phyloP scores from a whole-genome alignment of 2,797 vertebrate species.

The Austrolebias charrua region DNA sequence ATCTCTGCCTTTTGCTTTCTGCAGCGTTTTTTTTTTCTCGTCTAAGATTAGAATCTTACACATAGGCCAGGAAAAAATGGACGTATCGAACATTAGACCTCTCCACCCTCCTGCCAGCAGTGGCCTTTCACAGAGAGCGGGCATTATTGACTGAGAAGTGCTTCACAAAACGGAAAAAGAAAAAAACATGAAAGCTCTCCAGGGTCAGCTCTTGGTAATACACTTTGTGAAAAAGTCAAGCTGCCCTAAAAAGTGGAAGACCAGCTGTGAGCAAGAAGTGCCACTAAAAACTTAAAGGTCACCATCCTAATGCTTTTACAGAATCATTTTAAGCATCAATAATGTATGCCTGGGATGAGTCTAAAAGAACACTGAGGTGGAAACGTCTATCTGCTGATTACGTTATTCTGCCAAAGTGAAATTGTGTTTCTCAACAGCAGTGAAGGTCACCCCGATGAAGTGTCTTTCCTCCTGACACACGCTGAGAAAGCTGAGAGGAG shows the following conservation, averaged over 20 bases:
- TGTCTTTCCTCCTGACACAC: constrained; percentile 5
- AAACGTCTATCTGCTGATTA: constrained; percentile 4
- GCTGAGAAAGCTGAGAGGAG: constrained; percentile 12
- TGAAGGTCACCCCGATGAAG: constrained; percentile 24
- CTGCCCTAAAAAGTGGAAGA: constrained; percentile 40
- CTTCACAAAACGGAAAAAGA: constrained; percentile 34
- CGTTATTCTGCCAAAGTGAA: constrained; percentile 10
- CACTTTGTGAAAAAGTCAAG: constrained; percentile 37
- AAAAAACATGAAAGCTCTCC: constrained; percentile 42
- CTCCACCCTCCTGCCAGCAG: constrained; percentile 21
- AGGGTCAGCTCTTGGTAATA: constrained; percentile 30
- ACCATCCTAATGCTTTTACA: constrained; percentile 38
- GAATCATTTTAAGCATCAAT: constrained; percentile 43
- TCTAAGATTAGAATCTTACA: not conserved
- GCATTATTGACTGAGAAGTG: constrained; percentile 60
- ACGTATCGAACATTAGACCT: constrained; percentile 3
- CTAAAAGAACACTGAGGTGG: constrained; percentile 9
- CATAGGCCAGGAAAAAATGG: constrained; percentile 8
- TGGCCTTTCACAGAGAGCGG: constrained; percentile 49
- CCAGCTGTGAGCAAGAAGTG: constrained; percentile 51
- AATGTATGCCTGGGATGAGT: constrained; percentile 21
- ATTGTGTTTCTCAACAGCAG: constrained; percentile 1
- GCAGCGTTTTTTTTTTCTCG: not conserved
- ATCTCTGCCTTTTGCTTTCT: not conserved
- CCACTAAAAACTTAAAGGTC: constrained; percentile 50